Percentiles rank a stretch among this genome's conserved stretches.
Evolutionary conservation across 1,140 invertebrate species (phyloP).

Genomic region (Lordiphosa clarofinis): DNA sequence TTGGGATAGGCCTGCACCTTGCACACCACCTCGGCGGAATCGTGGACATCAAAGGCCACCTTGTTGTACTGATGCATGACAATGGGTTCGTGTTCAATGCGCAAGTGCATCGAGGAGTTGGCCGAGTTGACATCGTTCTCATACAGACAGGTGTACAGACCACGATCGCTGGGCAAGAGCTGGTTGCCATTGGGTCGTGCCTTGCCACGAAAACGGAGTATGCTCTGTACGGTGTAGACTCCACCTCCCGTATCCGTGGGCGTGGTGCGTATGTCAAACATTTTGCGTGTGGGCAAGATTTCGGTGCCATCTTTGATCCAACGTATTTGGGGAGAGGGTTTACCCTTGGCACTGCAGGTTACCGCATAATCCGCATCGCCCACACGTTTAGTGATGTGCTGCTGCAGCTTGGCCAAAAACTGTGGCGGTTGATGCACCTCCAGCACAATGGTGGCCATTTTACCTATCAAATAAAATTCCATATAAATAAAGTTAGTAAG

Average conservation of each 20-base stretch:
- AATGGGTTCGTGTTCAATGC: constrained; percentile 94
- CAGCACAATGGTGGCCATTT: constrained; percentile 88
- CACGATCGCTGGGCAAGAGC: constrained; percentile 90
- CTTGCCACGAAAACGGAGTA: constrained; percentile 88
- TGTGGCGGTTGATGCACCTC: constrained; percentile 93
- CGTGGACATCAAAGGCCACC: constrained; percentile 91
- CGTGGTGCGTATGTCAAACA: constrained; percentile 90
- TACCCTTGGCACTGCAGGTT: constrained; percentile 91
- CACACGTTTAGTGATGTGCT: constrained; percentile 89
- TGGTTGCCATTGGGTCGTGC: constrained; percentile 87
- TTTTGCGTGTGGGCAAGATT: constrained; percentile 85
- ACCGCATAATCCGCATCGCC: constrained; percentile 90
- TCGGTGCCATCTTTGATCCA: constrained; percentile 94
- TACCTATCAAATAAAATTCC: constrained; percentile 81
- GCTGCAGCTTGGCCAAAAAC: constrained; percentile 89
- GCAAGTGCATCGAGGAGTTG: constrained; percentile 92
- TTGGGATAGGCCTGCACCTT: constrained; percentile 94
- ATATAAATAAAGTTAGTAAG: no score
- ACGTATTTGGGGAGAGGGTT: constrained; percentile 89
- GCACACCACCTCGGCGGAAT: constrained; percentile 91
- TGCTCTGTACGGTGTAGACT: constrained; percentile 90
- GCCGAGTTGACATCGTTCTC: constrained; percentile 93
- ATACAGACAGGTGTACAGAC: constrained; percentile 92
- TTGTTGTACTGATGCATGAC: constrained; percentile 91
- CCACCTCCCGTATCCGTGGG: constrained; percentile 86